Base-by-base conservation (phyloP, 2,113 vertebrate species). In the Corapipo altera region DNA sequence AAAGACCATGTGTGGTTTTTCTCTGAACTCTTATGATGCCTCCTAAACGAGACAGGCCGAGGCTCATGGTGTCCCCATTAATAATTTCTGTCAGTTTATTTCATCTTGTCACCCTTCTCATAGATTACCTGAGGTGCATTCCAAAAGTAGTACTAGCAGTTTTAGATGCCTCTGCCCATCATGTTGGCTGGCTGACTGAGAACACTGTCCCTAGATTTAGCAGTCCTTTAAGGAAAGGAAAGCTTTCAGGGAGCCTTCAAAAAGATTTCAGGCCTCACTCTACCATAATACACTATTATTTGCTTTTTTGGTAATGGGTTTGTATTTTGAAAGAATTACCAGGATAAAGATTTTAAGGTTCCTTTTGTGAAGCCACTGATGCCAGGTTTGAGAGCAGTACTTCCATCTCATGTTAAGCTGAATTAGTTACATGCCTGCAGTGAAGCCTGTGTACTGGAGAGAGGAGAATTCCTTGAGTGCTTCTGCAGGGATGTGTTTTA, bases 31-130 rank as follows among this genome's bases (percentile, higher is more conserved):
- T 55, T 71, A 21, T 0, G 0, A 51, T 55, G 23, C 11, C 21
- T 86, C 41, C 21, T 28, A 28, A 83, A 41, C 9, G 19, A 55
- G 21, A 9, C 8, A 57, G 32, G 46, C 48, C 37, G 46, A 59
- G 59, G 57, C 30, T 81, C 52, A 49, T 33, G 0, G 0, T 58
- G 35, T 67, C 9, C 30, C 54, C 7, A 7, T 48, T 67, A 78
- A 23, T 10, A 58, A 13, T 52, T 75, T 46, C 57, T 52, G 24
- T 33, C 32, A 18, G 11, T 55, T 89, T 52, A 78, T 80, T 92
- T 86, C 7, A 13, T 51, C 65, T 74, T 81, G 73, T 67, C 37
- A 74, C 20, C 11, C 26, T 17, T 64, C 65, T 81, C 28, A 12
- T 4, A 43, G 48, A 33, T 55, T 39, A 91, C 15, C 57, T 57